Conservation (phyloP, 2,797 vertebrate genomes). For the Acanthurus tractus region DNA sequence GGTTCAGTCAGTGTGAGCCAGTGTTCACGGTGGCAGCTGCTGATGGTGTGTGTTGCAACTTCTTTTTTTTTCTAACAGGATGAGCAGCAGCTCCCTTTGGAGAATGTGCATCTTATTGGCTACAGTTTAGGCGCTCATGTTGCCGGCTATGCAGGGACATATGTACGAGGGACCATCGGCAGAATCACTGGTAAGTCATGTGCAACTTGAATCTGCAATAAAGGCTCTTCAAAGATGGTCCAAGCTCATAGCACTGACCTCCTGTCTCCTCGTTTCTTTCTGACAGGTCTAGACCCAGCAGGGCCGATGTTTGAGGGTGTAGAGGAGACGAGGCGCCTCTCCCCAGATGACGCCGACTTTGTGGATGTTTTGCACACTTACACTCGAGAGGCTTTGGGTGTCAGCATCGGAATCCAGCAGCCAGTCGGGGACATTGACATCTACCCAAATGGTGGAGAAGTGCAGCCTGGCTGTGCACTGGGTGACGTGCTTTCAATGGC, state of each 20-base stretch:
- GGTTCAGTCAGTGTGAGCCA: conserved; percentile 26
- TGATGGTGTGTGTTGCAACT: conserved; percentile 31
- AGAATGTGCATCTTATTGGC: conserved; percentile 94
- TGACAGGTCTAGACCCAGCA: conserved; percentile 93
- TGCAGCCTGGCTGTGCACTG: conserved; percentile 93
- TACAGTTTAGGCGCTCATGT: conserved; percentile 97
- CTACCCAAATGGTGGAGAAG: conserved; percentile 96
- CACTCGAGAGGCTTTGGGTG: conserved; percentile 90
- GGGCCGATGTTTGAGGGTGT: conserved; percentile 96
- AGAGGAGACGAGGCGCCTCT: conserved; percentile 89
- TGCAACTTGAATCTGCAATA: not conserved
- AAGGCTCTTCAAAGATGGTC: rapidly evolving
- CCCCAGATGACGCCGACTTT: conserved; percentile 94
- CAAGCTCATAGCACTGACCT: not conserved
- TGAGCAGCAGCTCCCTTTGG: conserved; percentile 84
- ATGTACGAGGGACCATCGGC: conserved; percentile 89
- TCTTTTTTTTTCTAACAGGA: conserved; percentile 79
- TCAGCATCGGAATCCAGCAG: conserved; percentile 97
- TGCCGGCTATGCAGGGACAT: conserved; percentile 92
- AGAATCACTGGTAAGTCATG: conserved; percentile 93
- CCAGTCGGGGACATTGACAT: conserved; percentile 95
- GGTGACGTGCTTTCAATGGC: conserved; percentile 89
- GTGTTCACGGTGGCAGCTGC: conserved; percentile 44
- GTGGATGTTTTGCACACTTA: conserved; percentile 98
- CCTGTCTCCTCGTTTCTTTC: not conserved